A percentile compares a stretch with the other conserved stretches of the same genome.
phyloP scores from a whole-genome alignment of 2,888 invertebrate genomes.

The Hyposoter didymator region DNA sequence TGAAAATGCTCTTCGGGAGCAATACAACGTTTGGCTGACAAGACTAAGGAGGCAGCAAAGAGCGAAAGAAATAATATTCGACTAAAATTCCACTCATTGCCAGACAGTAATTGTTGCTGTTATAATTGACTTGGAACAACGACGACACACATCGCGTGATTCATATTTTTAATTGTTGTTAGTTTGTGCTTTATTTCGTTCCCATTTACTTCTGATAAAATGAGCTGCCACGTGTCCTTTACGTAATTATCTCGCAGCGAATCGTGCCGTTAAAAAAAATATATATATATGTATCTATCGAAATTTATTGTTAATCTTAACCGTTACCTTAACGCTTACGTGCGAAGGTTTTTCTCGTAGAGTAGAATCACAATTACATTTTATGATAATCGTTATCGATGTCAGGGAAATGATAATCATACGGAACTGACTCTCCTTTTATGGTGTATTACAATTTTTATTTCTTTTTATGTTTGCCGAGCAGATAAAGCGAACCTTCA shows the following conservation, averaged over 20 bases:
- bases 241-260: conserved; percentile 1
- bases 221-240: not conserved
- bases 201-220: not conserved
- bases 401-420: not conserved
- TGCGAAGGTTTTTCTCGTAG: not conserved
- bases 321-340: not conserved
- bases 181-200: not conserved
- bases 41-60: not conserved
- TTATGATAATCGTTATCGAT: not conserved
- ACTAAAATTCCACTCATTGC: not conserved
- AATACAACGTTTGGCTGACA: not conserved
- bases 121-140: conserved; percentile 20
- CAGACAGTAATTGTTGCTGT: conserved; percentile 57
- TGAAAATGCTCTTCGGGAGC: not conserved
- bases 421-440: not conserved
- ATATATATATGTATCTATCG: not conserved
- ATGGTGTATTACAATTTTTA: conserved; percentile 29
- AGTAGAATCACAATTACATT: not conserved
- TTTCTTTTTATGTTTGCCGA: conserved; percentile 44
- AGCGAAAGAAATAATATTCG: not conserved
- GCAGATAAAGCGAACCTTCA: conserved; percentile 85
- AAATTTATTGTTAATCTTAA: not conserved
- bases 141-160: conserved; percentile 17
- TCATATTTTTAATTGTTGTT: conserved; percentile 4
- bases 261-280: not conserved